Evolutionary conservation across 1,140 invertebrate genomes (phyloP).

Genomic region (Scaptomyza graminum): DNA sequence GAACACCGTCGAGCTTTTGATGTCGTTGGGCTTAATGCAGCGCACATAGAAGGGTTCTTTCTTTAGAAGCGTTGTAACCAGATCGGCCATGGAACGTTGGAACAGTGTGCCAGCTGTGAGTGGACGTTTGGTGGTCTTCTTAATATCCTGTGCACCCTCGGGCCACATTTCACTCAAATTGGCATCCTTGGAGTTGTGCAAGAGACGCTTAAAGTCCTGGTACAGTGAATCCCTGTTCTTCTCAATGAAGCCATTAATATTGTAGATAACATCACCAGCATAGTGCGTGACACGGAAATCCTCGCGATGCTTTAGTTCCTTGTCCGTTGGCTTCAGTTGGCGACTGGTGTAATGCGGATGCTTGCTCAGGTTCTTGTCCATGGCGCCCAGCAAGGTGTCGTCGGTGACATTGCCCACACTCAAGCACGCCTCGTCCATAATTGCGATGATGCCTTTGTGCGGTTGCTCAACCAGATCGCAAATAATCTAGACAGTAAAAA

Average conservation of each 20-base stretch:
- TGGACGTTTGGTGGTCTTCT: conserved; percentile 96
- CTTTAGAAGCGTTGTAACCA: conserved; percentile 94
- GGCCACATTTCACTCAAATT: conserved; percentile 96
- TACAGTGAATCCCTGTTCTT: conserved; percentile 98
- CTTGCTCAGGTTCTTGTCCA: conserved; percentile 94
- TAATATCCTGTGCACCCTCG: conserved; percentile 95
- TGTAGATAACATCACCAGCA: conserved; percentile 98
- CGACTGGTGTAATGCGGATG: conserved; percentile 96
- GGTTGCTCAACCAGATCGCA: conserved; percentile 96
- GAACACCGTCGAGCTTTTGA: conserved; percentile 90
- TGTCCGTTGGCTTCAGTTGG: conserved; percentile 92
- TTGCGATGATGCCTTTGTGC: conserved; percentile 95
- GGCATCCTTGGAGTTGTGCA: conserved; percentile 91
- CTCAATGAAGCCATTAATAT: conserved; percentile 95
- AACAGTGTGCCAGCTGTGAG: conserved; percentile 96
- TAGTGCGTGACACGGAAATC: conserved; percentile 96
- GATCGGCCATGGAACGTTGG: conserved; percentile 95
- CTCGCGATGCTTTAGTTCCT: conserved; percentile 90
- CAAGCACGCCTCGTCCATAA: conserved; percentile 97
- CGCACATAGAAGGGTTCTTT: conserved; percentile 99
- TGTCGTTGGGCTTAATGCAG: conserved; percentile 97
- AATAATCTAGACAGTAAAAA: conserved; percentile 87
- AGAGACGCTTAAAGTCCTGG: conserved; percentile 96
- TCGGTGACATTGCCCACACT: conserved; percentile 97
- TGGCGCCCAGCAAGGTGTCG: conserved; percentile 94